Conservation (phyloP, 2,113 vertebrate genomes). For the Zosterops borbonicus region DNA sequence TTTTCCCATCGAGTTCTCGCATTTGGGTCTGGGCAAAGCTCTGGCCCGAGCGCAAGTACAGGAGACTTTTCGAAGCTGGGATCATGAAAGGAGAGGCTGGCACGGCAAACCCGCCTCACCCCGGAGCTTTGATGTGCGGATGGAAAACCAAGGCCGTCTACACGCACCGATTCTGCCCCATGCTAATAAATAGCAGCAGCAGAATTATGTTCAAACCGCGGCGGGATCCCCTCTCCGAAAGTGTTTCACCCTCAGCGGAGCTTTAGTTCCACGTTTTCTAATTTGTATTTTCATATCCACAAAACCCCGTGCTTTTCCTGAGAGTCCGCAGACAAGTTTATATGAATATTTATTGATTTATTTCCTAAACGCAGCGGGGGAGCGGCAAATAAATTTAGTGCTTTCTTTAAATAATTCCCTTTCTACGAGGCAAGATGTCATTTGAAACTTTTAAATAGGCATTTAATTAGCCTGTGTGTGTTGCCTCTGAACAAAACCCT, state of each 20-base stretch:
- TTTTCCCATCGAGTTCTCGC: neutral
- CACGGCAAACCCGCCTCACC: neutral
- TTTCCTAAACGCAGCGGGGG: conserved; percentile 76
- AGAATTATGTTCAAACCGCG: neutral
- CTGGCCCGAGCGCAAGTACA: neutral
- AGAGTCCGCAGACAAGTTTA: conserved; percentile 59
- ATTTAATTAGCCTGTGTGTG: conserved; percentile 88
- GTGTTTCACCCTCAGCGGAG: neutral
- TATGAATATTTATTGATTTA: conserved; percentile 85
- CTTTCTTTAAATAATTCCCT: conserved; percentile 80
- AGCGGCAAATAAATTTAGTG: conserved; percentile 81
- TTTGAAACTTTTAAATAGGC: conserved; percentile 87
- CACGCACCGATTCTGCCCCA: neutral
- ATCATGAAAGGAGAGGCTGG: neutral
- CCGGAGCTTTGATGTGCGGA: neutral
- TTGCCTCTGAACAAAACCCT: conserved; percentile 79
- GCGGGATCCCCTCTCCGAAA: neutral
- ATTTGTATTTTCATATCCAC: conserved; percentile 42
- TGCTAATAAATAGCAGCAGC: neutral
- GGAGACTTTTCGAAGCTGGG: neutral
- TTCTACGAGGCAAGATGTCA: conserved; percentile 82
- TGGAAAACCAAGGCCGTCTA: neutral
- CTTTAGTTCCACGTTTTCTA: neutral
- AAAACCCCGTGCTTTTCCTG: neutral
- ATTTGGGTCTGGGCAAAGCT: neutral